A percentile compares a stretch with the other conserved stretches of the same genome.
These are phyloP conservation scores for Petroica traversi DNA, from an alignment of 2,113 vertebrate species.

Conservation along the genomic window DNA sequence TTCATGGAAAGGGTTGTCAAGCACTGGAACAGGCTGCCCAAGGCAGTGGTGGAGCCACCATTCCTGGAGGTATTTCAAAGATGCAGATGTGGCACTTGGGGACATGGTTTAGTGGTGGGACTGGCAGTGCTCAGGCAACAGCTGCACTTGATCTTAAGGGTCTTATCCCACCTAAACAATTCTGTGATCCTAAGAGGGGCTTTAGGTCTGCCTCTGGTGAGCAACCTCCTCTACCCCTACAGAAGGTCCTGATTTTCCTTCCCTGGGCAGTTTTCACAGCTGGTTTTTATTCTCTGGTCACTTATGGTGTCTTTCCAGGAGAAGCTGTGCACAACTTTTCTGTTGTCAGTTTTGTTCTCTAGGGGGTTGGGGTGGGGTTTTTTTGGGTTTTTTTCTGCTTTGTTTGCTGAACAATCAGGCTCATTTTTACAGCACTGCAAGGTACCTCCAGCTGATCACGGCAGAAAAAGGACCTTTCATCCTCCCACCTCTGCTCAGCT, in stretches of 20 bases:
- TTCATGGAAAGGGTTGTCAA: background rate
- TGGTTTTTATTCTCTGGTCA: background rate
- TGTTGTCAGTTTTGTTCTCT: background rate
- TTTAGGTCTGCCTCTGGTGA: background rate
- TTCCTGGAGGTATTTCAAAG: background rate
- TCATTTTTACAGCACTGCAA: background rate
- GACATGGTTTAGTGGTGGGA: background rate
- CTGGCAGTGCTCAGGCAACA: background rate
- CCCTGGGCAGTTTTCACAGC: background rate
- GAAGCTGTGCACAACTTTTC: background rate
- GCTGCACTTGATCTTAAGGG: background rate
- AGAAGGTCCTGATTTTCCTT: background rate
- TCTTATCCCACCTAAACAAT: background rate
- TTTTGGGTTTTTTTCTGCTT: background rate
- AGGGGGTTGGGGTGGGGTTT: rapidly evolving
- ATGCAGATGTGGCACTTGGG: background rate
- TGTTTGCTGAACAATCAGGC: background rate
- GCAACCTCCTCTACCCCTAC: background rate
- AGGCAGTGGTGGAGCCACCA: background rate
- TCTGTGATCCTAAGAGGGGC: background rate
- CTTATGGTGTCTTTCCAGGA: background rate
- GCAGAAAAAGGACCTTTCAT: background rate
- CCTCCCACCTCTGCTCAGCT: background rate
- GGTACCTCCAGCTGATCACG: background rate
- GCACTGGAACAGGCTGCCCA: background rate